Base-by-base conservation (phyloP, 2,797 vertebrate species). In the Cossypha caffra region DNA sequence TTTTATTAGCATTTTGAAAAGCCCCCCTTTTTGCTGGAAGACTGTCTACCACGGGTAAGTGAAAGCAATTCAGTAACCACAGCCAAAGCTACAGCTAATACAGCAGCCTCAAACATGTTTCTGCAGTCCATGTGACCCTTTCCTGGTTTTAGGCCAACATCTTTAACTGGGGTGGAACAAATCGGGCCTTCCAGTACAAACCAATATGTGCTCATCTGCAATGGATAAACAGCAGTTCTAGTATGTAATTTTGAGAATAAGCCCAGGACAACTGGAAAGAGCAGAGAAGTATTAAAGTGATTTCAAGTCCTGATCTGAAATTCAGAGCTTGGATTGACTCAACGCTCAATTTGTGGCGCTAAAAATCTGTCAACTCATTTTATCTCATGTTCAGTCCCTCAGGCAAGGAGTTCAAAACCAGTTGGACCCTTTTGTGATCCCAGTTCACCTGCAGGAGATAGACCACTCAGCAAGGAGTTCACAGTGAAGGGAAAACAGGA, bases 1-100 rank as follows among this genome's bases (percentile, higher is more conserved):
- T 93, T 89, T 95, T 92, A 96, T 97, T 96, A 97, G 88, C 96
- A 96, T 97, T 97, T 97, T 88, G 87, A 96, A 95, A 94, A 91
- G 87, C 79, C 88, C 90, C 57, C 50, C 72, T 74, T 73, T 17
- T 63, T 47, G 17, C 88, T 88, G 84, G 66, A 93, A 84, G 84
- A 69, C 47, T 75, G 67, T 81, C 92, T 92, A 2, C 77, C 76
- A 67, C 42, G 50, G 86, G 16, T 24, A 89, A 92, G 64, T 5
- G 68, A 90, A 91, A 95, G 69, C 59, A 89, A 72, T 80, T 87
- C 87, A 45, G 69, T 14, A 61, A 52, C 17, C 74, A 76, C 57
- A 96, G 82, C 68, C 82, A 86, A 47, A 69, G 57, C 79, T 50
- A 5, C 55, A 92, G 86, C 58, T 54, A 25, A 9, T 8, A 16